A percentile compares a stretch with the other conserved stretches of the same genome.
These are phyloP conservation scores for Triplophysa yarkandensis DNA, from an alignment of 2,797 vertebrate genomes.

Conservation along the genomic window DNA sequence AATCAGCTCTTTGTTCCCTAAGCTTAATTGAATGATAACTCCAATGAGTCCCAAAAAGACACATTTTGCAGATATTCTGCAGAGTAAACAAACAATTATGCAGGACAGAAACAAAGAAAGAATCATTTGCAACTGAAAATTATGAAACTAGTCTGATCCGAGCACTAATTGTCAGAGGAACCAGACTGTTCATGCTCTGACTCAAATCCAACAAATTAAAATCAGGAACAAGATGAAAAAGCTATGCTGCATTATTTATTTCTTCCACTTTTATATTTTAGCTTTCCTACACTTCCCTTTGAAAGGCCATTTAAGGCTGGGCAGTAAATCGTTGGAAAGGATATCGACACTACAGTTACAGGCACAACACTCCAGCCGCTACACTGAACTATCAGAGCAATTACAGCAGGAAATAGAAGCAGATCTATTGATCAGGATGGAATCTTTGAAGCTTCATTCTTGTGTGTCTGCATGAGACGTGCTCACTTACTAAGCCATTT, in stretches of 20 bases:
- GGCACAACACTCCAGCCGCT: constrained; percentile 19
- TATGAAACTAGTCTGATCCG: background rate
- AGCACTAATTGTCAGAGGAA: background rate
- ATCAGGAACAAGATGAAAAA: background rate
- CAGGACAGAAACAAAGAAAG: background rate
- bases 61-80: background rate
- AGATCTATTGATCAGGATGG: constrained; percentile 23
- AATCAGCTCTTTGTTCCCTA: background rate
- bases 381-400: background rate
- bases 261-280: background rate
- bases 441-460: constrained; percentile 21
- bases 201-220: background rate
- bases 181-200: background rate
- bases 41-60: background rate
- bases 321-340: background rate
- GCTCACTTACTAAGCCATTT: constrained; percentile 21
- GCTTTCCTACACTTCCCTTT: background rate
- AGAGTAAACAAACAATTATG: background rate
- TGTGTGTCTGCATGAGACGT: background rate
- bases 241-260: background rate
- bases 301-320: background rate
- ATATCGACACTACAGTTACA: constrained; percentile 11
- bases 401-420: constrained; percentile 30
- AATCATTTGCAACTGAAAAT: background rate
- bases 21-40: background rate